Base-by-base conservation (phyloP, 2,113 vertebrate species). In the Herpailurus yagouaroundi region DNA sequence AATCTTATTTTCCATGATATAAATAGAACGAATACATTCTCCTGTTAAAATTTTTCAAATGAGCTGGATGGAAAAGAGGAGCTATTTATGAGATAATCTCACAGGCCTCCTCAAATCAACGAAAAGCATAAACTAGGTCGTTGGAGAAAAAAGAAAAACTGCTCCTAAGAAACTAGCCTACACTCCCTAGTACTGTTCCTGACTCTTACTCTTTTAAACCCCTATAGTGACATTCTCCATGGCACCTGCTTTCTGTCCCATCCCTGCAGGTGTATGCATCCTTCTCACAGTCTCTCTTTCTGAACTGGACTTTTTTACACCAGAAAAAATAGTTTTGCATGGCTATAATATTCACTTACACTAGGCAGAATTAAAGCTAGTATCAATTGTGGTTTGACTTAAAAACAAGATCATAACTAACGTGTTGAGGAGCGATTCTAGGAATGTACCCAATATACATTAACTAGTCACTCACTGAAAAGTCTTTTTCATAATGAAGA, bases 1-100 rank as follows among this genome's bases (percentile, higher is more conserved):
- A 83, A 31, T 93, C 52, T 96, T 94, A 92, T 82, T 90, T 97
- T 89, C 52, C 74, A 38, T 68, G 71, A 94, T 36, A 66, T 52
- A 97, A 87, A 89, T 7, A 90, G 16, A 89, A 92, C 27, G 33
- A n/a, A 79, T 76, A 81, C 3, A 64, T 31, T 9, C 45, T 86
- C 29, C 36, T 57, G 60, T 16, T 27, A 82, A 91, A 96, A 87
- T 18, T 48, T 95, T 50, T 89, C 71, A 76, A 60, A 60, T 23
- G 76, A 95, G 16, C 25, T 60, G 63, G 38, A 92, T 93, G 50
- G 29, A 18, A 73, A 83, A 79, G 60, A 71, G 36, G 95, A 82
- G 82, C 27, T 91, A 14, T 48, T 63, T 92, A 71, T 84, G 45
- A 95, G 91, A 96, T 57, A 81, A 91, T 71, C 73, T 92, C n/a